A percentile compares a stretch with the other conserved stretches of the same genome.
phyloP scores from a whole-genome alignment of 2,888 invertebrate genomes.

The Ceriagrion tenellum region DNA sequence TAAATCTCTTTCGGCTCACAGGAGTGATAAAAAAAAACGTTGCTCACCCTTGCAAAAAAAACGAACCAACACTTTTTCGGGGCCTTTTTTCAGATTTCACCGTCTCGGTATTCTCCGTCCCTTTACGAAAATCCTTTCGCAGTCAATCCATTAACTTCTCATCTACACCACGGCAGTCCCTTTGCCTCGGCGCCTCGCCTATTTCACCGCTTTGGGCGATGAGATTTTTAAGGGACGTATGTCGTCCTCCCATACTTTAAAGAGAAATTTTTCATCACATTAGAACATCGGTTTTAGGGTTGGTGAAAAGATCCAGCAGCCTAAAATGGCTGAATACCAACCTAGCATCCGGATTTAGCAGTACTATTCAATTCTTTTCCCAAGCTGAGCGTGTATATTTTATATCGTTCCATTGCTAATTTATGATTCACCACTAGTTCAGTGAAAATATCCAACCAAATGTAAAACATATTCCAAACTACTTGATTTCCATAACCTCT shows the following conservation, averaged over 20 bases:
- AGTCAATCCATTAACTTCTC: slow-evolving; percentile 27
- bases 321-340: background rate
- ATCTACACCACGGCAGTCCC: background rate
- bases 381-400: too few relatives aligned
- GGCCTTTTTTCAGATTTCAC: background rate
- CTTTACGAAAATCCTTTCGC: background rate
- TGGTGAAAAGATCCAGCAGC: background rate
- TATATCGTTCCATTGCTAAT: too few relatives aligned
- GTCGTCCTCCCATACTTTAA: background rate
- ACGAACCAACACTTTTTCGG: background rate
- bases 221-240: background rate
- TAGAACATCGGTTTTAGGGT: background rate
- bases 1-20: background rate
- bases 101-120: background rate
- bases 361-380: too few relatives aligned
- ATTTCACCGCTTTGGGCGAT: background rate
- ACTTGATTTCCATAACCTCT: too few relatives aligned
- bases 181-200: background rate
- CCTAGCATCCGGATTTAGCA: background rate
- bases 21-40: background rate
- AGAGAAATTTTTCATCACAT: background rate
- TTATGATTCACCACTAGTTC: too few relatives aligned
- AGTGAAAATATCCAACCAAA: too few relatives aligned
- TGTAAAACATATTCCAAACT: too few relatives aligned
- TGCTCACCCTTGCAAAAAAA: background rate